Evolutionary conservation across 2,888 invertebrate genomes (phyloP).

Genomic region (Dione vanillae): DNA sequence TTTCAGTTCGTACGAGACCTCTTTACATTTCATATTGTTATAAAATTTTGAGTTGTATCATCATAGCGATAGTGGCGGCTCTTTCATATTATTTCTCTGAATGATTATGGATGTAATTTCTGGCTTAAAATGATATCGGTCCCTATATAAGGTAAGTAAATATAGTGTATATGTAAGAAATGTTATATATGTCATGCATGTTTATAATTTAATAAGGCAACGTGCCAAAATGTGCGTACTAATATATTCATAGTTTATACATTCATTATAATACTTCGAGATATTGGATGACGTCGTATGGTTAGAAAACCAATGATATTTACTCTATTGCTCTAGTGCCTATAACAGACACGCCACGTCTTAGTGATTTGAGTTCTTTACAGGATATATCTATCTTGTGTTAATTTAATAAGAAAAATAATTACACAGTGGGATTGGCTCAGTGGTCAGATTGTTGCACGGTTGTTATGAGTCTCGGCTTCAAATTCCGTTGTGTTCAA

Average conservation of each 20-base stretch:
- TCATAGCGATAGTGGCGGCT: neutral
- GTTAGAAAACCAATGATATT: too few species aligned
- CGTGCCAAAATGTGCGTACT: neutral
- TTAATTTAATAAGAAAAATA: too few species aligned
- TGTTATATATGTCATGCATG: neutral
- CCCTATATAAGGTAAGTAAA: slow-evolving; percentile 1
- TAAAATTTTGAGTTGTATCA: slow-evolving; percentile 17
- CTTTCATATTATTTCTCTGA: neutral
- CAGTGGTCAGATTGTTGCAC: too few species aligned
- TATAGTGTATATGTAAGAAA: neutral
- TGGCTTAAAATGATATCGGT: neutral
- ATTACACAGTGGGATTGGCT: too few species aligned
- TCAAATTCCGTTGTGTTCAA: too few species aligned
- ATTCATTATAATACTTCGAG: neutral
- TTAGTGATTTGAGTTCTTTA: neutral
- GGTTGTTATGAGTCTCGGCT: too few species aligned
- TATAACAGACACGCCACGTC: neutral
- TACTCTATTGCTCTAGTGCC: too few species aligned
- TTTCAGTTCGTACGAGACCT: slow-evolving; percentile 10
- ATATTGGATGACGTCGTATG: neutral
- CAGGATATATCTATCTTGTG: too few species aligned
- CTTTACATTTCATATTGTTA: slow-evolving; percentile 11
- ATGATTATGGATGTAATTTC: neutral
- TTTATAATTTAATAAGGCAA: neutral
- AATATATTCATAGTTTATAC: neutral